A percentile compares a stretch with the other conserved stretches of the same genome.
Evolutionary conservation across 2,797 vertebrate species (phyloP).

Genomic region (Onychomys arenicola): DNA sequence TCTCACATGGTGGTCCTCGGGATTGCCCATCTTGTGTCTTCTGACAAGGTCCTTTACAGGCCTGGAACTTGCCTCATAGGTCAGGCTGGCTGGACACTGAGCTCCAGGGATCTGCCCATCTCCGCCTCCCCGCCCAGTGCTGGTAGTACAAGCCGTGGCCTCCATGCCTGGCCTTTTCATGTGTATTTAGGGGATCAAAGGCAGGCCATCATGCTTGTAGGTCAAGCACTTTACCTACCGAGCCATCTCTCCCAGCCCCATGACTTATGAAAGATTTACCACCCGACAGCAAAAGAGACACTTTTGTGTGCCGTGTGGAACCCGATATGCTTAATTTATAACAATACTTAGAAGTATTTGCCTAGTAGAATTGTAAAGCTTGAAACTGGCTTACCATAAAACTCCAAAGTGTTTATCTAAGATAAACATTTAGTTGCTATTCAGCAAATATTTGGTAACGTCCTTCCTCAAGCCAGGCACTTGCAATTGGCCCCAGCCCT

Average conservation of each 20-base stretch:
- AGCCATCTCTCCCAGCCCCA: background rate
- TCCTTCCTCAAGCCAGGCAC: constrained; percentile 31
- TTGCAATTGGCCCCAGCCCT: constrained; percentile 37
- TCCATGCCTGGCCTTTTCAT: background rate
- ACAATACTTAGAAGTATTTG: constrained; percentile 53
- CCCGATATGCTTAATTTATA: constrained; percentile 23
- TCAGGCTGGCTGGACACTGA: background rate
- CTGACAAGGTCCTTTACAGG: background rate
- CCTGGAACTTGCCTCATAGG: background rate
- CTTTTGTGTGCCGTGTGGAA: background rate
- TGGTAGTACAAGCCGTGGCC: background rate
- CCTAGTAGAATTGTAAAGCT: constrained; percentile 32
- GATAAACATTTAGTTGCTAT: constrained; percentile 58
- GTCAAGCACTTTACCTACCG: background rate
- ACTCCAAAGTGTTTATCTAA: constrained; percentile 47
- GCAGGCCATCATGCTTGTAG: background rate
- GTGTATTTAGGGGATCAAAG: background rate
- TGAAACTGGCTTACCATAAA: constrained; percentile 20
- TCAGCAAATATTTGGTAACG: constrained; percentile 58
- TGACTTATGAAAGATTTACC: background rate
- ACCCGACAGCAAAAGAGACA: background rate
- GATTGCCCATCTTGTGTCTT: background rate
- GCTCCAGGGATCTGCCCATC: background rate
- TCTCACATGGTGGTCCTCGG: background rate
- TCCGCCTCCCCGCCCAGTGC: background rate